A percentile compares a stretch with the other conserved stretches of the same genome.
Evolutionary conservation across 35 echinoderm and acorn worm genomes (phyloP).

Genomic region (Acanthaster planci): DNA sequence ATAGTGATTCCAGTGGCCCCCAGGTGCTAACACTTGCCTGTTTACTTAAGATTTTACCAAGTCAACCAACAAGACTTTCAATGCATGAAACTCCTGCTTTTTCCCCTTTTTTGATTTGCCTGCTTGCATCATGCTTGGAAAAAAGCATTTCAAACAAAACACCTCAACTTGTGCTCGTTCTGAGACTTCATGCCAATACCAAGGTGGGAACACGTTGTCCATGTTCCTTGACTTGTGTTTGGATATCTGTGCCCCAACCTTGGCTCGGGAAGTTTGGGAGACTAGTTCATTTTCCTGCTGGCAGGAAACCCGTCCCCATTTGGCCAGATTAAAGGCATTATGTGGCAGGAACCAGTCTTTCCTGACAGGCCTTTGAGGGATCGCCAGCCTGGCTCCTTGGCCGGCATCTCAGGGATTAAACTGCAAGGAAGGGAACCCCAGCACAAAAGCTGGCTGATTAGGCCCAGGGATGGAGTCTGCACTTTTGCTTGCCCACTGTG

Average conservation of each 20-base stretch:
- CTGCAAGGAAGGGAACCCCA: background rate
- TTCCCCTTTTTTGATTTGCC: background rate
- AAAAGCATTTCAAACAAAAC: background rate
- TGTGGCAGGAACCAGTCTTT: background rate
- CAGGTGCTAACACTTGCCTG: too few species aligned
- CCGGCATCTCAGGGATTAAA: background rate
- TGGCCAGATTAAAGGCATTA: conserved; percentile 20
- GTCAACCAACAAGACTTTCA: too few species aligned
- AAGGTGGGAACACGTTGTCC: background rate
- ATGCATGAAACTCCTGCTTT: too few species aligned
- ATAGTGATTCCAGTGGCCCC: too few species aligned
- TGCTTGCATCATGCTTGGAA: background rate
- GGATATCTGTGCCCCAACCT: background rate
- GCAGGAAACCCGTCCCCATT: conserved; percentile 26
- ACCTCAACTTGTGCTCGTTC: background rate
- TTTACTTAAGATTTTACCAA: too few species aligned
- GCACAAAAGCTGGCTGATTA: background rate
- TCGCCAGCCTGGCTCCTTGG: background rate
- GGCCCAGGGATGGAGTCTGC: background rate
- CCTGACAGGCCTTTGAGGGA: background rate
- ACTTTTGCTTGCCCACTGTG: background rate
- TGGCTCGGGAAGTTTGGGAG: conserved; percentile 8
- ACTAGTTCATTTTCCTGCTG: background rate
- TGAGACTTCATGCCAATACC: background rate
- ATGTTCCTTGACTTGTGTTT: background rate